Evolutionary conservation across 30 jellyfish, hydroid and myxozoan genomes (phyloP), one percentile per base, ranked within the genome.

Genomic region (Nemopilema nomurai): DNA sequence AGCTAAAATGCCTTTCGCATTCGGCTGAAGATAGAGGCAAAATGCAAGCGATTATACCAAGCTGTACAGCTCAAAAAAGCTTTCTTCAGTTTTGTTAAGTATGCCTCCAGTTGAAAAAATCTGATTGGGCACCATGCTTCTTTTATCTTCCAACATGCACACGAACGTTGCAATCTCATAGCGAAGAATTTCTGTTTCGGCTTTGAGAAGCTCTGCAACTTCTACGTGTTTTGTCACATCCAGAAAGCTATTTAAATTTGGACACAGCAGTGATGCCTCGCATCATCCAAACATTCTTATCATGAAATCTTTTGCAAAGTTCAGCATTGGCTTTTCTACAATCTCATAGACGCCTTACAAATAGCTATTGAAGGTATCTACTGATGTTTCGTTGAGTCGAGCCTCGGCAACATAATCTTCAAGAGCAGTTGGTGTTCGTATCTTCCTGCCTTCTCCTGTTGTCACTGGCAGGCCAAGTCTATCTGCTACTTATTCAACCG

Each of bases 11-110:
- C 23, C 90, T 49, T 57, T 66, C 89, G 19, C 89, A 79, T 28
- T 79, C 89, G 51, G 85, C 89, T 32, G 89, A 79, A 13, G 89
- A 62, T 1, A 80, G 85, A 25, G 90, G 90, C 51, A 80, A 32
- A 9, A 71, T 80, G 70, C 90, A 80, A 18, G 84, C 82, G 19
- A 80, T 80, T 16, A 68, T 9, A 4, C 9, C 70, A 27, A 63
- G 4, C 28, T 69, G 57, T 41, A 13, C 57, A 41, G 57, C 57
- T 41, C 57, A 41, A 41, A 41, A 13, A 41, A 41, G 57, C 57
- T 41, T 41, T 13, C 13, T 41, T 41, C 57, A 41, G 13, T 13
- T 41, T 41, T 41, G 57, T 41, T 41, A 41, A 41, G 57, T 41
- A 41, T 6, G 57, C 84, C 51, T 70, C 41, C 18, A 28, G 62